Percentiles rank a stretch among this genome's conserved stretches.
Conservation (phyloP, 2,113 vertebrate genomes). For the Canis aureus region DNA sequence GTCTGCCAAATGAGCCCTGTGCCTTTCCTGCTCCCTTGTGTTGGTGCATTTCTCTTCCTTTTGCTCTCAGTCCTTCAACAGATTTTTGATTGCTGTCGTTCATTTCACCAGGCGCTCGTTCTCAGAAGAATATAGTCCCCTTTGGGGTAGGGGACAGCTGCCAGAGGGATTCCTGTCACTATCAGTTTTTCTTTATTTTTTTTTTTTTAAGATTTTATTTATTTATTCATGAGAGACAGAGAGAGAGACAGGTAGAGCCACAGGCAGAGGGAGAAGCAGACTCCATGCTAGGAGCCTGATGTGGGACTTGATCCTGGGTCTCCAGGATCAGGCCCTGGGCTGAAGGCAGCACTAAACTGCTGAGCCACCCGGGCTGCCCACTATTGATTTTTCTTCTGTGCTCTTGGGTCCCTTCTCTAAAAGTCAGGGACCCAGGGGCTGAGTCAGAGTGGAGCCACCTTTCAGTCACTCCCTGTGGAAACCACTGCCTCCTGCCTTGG, state of each 20-base stretch:
- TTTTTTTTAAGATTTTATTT: no score
- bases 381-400: background rate
- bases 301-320: no score
- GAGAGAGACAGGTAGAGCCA: no score
- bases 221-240: no score
- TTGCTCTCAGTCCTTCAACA: background rate
- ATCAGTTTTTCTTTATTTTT: background rate
- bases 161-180: background rate
- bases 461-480: background rate
- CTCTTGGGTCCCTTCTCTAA: background rate
- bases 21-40: no score
- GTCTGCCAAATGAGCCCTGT: background rate
- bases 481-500: background rate
- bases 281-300: no score
- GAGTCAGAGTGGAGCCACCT: background rate
- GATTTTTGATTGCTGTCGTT: background rate
- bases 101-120: background rate
- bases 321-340: no score
- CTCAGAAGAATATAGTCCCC: background rate
- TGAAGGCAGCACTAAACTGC: no score
- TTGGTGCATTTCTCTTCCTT: background rate
- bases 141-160: background rate
- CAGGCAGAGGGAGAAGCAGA: no score
- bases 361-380: no score
- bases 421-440: background rate